Evolutionary conservation across 1,140 invertebrate species (phyloP).

Genomic region (Halesus radiatus): DNA sequence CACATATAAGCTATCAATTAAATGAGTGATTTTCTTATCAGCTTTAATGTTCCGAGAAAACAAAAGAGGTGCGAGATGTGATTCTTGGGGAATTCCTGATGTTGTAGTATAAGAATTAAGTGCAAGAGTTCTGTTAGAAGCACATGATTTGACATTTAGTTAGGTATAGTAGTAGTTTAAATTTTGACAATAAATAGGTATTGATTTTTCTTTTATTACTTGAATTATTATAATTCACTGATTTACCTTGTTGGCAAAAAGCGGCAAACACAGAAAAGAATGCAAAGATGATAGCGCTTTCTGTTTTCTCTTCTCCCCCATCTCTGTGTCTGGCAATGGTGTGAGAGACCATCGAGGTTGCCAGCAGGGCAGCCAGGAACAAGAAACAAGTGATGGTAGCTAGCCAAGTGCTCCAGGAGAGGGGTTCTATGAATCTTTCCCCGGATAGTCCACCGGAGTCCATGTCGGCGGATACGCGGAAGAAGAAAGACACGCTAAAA

Average conservation of each 20-base stretch:
- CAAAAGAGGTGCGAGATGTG: too few species aligned
- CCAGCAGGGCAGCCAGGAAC: constrained; percentile 16
- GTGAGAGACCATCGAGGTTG: constrained; percentile 19
- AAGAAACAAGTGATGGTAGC: neutral
- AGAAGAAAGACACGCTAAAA: constrained; percentile 45
- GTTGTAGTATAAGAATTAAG: too few species aligned
- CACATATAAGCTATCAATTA: too few species aligned
- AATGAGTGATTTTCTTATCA: too few species aligned
- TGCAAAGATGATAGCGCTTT: neutral
- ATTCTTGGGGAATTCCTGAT: too few species aligned
- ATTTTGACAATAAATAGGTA: too few species aligned
- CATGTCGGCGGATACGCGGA: constrained; percentile 13
- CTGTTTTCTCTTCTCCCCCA: neutral
- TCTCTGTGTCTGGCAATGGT: neutral
- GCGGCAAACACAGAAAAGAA: constrained; percentile 46
- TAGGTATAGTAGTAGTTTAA: too few species aligned
- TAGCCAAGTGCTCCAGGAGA: constrained; percentile 24
- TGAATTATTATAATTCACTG: too few species aligned
- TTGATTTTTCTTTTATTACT: too few species aligned
- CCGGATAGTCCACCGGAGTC: constrained; percentile 6
- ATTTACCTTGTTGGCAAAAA: constrained; percentile 50
- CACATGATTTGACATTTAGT: too few species aligned
- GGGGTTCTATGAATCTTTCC: constrained; percentile 36
- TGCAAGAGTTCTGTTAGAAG: too few species aligned
- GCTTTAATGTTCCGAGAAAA: too few species aligned